Conservation (phyloP, 2,113 vertebrate species). For the Ailurus styani region DNA sequence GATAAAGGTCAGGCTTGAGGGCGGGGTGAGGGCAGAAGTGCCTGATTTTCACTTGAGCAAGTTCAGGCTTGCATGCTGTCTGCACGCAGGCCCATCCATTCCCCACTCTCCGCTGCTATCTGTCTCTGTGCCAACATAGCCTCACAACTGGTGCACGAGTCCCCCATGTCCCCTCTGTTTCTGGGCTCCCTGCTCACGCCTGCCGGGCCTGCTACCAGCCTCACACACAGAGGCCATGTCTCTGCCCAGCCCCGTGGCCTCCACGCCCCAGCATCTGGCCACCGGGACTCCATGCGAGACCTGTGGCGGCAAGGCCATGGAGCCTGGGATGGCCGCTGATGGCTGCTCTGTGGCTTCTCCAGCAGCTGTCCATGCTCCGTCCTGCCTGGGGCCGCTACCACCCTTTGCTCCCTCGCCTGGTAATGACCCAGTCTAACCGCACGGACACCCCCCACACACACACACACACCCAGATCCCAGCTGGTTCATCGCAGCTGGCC, state of each 20-base stretch:
- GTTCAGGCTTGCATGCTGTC: background rate
- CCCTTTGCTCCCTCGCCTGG: background rate
- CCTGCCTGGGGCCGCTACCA: too few species aligned
- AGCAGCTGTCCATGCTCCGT: background rate
- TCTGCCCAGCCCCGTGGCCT: background rate
- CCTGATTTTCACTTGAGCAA: background rate
- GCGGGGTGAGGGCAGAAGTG: background rate
- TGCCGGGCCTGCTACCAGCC: background rate
- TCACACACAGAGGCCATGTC: background rate
- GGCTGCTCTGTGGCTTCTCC: background rate
- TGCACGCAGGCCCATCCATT: background rate
- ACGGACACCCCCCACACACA: fast-evolving
- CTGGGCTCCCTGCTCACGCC: background rate
- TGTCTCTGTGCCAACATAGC: background rate
- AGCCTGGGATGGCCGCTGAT: fast-evolving
- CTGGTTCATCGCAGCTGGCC: background rate
- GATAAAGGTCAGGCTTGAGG: background rate
- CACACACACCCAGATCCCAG: background rate
- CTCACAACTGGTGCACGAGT: background rate
- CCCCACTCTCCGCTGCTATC: background rate
- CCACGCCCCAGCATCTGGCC: too few species aligned
- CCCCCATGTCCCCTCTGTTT: background rate
- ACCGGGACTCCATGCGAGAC: background rate
- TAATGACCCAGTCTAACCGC: background rate
- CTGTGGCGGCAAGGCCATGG: too few species aligned